Conservation (phyloP, 2,888 invertebrate species). For the Pherbina coryleti region DNA sequence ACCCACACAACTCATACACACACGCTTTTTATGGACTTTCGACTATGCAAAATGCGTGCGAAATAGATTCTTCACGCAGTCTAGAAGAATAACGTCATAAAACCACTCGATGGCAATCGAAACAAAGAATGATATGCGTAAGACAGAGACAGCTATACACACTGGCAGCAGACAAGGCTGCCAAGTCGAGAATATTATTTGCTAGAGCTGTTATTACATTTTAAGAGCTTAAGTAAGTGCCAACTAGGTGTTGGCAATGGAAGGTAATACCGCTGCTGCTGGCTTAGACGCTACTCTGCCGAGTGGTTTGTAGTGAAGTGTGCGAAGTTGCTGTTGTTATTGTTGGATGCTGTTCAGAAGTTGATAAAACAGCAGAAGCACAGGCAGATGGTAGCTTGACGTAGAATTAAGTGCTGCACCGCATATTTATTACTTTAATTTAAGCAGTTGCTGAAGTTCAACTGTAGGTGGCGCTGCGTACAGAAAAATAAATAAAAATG, state of each 20-base stretch:
- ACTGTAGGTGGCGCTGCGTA: too few species aligned
- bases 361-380: not conserved
- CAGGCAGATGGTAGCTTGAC: too few species aligned
- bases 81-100: not conserved
- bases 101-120: not conserved
- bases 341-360: not conserved
- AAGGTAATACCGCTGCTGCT: not conserved
- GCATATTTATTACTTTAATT: too few species aligned
- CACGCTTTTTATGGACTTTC: not conserved
- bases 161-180: not conserved
- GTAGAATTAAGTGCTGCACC: too few species aligned
- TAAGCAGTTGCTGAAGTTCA: too few species aligned
- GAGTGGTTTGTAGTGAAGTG: not conserved
- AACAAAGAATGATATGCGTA: not conserved
- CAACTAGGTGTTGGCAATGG: not conserved
- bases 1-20: not conserved
- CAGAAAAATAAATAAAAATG: too few species aligned
- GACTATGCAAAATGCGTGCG: constrained; percentile 3
- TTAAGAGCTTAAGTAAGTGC: constrained; percentile 6
- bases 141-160: not conserved
- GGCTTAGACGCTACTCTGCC: not conserved
- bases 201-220: constrained; percentile 6
- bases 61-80: constrained; percentile 10
- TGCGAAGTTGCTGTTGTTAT: not conserved
- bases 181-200: not conserved